These are phyloP conservation scores for Alcedo quadribrachys DNA, from an alignment of 2,797 vertebrate genomes.

Conservation along the genomic window DNA sequence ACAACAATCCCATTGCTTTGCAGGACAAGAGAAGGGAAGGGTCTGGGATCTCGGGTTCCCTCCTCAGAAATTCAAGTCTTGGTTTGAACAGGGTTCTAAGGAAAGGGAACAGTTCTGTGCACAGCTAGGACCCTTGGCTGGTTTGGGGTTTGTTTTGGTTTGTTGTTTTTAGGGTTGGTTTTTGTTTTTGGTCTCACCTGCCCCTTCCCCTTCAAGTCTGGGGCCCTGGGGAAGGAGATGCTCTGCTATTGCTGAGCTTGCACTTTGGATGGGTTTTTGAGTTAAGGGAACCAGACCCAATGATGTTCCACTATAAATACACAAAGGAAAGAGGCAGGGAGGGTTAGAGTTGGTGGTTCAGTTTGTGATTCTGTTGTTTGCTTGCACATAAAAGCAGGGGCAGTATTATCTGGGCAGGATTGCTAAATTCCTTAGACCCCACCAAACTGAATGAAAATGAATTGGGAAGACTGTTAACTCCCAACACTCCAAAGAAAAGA, in stretches of 20 bases:
- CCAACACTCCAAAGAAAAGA: neutral
- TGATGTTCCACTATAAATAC: neutral
- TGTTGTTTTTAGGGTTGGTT: neutral
- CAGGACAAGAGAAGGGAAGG: constrained; percentile 33
- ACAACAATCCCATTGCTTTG: constrained; percentile 39
- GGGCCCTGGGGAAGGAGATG: neutral
- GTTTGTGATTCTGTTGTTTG: neutral
- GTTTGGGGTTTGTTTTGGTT: neutral
- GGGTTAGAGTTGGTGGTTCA: neutral
- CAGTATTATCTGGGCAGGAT: neutral
- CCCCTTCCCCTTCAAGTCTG: neutral
- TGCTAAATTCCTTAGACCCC: constrained; percentile 7
- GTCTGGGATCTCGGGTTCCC: constrained; percentile 6
- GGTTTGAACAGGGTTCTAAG: constrained; percentile 14
- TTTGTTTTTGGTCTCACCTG: neutral
- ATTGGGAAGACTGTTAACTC: neutral
- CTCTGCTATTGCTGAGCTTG: neutral
- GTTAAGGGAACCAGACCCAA: neutral
- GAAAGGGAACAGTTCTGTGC: constrained; percentile 5
- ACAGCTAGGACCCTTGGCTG: neutral
- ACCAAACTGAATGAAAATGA: neutral
- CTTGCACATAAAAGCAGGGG: constrained; percentile 7
- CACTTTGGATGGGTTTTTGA: neutral
- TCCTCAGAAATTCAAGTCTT: constrained; percentile 20
- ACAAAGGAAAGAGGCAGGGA: neutral